Percentiles rank a stretch among this genome's conserved stretches.
These are phyloP conservation scores for Dryobotodes eremita DNA, from an alignment of 2,888 invertebrate genomes.

Conservation along the genomic window DNA sequence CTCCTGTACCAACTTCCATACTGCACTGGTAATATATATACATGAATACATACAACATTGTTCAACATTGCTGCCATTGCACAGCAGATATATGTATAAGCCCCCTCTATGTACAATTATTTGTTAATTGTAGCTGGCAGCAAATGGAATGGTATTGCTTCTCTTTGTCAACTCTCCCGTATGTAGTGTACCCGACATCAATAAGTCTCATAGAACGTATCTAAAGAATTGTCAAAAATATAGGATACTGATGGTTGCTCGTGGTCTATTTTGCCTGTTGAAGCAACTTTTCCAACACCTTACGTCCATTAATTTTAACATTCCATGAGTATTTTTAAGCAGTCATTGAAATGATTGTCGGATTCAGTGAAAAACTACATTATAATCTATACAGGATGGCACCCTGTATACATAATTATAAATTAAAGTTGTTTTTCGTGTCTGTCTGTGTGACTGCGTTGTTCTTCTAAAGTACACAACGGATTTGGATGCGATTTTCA, in stretches of 20 bases:
- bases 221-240: neutral
- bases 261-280: neutral
- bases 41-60: neutral
- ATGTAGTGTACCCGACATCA: too few relatives aligned
- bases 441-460: too few relatives aligned
- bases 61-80: neutral
- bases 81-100: neutral
- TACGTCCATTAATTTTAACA: neutral
- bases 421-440: too few relatives aligned
- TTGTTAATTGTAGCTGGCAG: neutral
- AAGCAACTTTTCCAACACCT: neutral
- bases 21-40: conserved; percentile 93
- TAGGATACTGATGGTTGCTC: neutral
- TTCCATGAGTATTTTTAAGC: neutral
- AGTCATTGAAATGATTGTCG: neutral
- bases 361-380: neutral
- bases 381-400: neutral
- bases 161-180: neutral
- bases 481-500: too few relatives aligned
- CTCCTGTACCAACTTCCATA: conserved; percentile 94
- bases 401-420: too few relatives aligned
- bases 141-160: neutral
- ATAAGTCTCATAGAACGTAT: too few relatives aligned
- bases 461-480: too few relatives aligned
- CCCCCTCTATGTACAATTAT: neutral